Percentiles rank a stretch among this genome's conserved stretches.
These are phyloP conservation scores for Eulacestoma nigropectus DNA, from an alignment of 2,113 vertebrate species.

Conservation along the genomic window DNA sequence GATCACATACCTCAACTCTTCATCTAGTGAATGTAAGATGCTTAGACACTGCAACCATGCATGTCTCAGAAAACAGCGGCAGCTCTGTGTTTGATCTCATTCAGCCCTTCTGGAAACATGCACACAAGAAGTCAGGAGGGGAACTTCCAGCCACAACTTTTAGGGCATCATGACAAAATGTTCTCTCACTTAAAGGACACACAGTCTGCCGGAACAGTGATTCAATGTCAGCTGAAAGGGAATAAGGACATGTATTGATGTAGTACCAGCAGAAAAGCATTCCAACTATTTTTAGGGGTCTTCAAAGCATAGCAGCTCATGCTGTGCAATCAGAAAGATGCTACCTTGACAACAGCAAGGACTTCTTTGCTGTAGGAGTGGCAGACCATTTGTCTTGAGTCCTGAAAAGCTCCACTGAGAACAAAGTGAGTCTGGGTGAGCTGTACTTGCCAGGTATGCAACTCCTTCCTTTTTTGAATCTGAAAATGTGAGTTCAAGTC, in stretches of 20 bases:
- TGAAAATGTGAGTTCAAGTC: not conserved
- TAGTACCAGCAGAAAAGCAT: not conserved
- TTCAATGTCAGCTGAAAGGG: not conserved
- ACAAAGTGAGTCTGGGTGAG: not conserved
- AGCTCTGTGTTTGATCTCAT: not conserved
- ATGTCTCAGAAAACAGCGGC: not conserved
- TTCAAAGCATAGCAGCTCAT: not conserved
- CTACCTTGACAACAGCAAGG: not conserved
- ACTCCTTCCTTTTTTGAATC: not conserved
- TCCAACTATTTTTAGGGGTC: not conserved
- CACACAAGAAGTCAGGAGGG: not conserved
- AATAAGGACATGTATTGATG: not conserved
- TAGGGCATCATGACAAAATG: not conserved
- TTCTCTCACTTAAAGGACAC: not conserved
- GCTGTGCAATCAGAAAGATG: not conserved
- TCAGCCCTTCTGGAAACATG: not conserved
- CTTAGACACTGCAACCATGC: not conserved
- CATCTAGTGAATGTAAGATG: not conserved
- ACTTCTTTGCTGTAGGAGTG: not conserved
- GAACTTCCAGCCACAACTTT: not conserved
- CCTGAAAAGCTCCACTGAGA: not conserved
- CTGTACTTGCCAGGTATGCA: not conserved
- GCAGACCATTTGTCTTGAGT: not conserved
- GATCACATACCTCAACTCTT: not conserved
- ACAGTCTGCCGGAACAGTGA: not conserved